Conservation (phyloP, 2,888 invertebrate species). For the Acleris sparsana region DNA sequence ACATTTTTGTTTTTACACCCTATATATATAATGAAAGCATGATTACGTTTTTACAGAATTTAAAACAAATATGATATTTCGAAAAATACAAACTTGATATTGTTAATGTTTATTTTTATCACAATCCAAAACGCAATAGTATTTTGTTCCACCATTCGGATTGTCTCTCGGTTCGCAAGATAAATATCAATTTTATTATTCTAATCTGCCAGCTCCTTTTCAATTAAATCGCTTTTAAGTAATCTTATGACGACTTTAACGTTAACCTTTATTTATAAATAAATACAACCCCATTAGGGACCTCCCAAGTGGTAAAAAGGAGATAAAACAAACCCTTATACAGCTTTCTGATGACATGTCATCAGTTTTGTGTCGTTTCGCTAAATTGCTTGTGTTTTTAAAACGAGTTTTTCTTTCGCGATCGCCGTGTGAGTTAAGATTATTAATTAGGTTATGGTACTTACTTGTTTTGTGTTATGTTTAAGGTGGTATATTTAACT, state of each 20-base stretch:
- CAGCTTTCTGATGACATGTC: constrained; percentile 20
- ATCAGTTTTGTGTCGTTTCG: constrained; percentile 16
- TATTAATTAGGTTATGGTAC: background rate
- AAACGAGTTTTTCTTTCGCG: constrained; percentile 9
- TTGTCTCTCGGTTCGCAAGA: too few relatives aligned
- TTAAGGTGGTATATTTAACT: too few relatives aligned
- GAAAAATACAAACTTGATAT: background rate
- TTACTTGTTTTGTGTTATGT: background rate
- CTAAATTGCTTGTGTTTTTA: constrained; percentile 18
- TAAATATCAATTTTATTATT: too few relatives aligned
- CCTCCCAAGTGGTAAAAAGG: constrained; percentile 26
- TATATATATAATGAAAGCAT: too few relatives aligned
- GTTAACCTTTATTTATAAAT: constrained; percentile 16
- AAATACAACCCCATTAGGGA: constrained; percentile 19
- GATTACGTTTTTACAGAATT: too few relatives aligned
- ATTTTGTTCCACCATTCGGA: too few relatives aligned
- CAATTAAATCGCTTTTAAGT: too few relatives aligned
- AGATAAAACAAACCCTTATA: constrained; percentile 24
- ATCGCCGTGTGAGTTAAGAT: background rate
- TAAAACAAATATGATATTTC: too few relatives aligned
- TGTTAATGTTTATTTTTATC: too few relatives aligned
- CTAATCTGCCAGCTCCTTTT: too few relatives aligned
- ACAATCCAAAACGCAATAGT: too few relatives aligned
- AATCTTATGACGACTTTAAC: background rate
- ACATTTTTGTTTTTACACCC: too few relatives aligned